Percentiles rank a stretch among this genome's conserved stretches.
Evolutionary conservation across 2,888 invertebrate genomes (phyloP).

Genomic region (Danaus chrysippus): DNA sequence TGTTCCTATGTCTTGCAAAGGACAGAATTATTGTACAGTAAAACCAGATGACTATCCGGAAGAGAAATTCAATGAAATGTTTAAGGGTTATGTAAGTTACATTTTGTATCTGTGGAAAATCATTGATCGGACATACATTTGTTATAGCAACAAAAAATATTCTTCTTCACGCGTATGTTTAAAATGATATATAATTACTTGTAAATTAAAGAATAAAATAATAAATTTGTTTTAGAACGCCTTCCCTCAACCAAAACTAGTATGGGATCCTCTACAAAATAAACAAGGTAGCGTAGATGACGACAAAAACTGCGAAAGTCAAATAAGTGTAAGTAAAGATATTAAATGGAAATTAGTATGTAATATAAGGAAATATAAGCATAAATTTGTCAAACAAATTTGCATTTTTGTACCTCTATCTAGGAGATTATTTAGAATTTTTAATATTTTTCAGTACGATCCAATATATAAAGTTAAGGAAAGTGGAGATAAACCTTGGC

Average conservation of each 20-base stretch:
- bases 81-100: conserved; percentile 53
- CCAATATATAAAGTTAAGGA: conserved; percentile 55
- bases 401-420: no score
- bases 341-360: no score
- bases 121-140: no score
- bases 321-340: conserved; percentile 48
- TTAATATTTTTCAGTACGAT: conserved; percentile 61
- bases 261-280: conserved; percentile 44
- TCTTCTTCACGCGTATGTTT: no score
- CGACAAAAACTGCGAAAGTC: conserved; percentile 50
- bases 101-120: no score
- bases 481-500: conserved; percentile 46
- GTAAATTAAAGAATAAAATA: no score
- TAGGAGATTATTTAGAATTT: no score
- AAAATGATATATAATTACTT: no score
- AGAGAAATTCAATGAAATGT: conserved; percentile 49
- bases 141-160: no score
- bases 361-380: no score
- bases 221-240: conserved; percentile 49
- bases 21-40: conserved; percentile 50
- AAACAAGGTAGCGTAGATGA: conserved; percentile 55
- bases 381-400: no score
- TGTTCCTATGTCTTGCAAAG: conserved; percentile 31
- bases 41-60: conserved; percentile 58
- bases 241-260: conserved; percentile 43